Evolutionary conservation across 2,797 vertebrate genomes (phyloP).

Genomic region (Champsocephalus gunnari): DNA sequence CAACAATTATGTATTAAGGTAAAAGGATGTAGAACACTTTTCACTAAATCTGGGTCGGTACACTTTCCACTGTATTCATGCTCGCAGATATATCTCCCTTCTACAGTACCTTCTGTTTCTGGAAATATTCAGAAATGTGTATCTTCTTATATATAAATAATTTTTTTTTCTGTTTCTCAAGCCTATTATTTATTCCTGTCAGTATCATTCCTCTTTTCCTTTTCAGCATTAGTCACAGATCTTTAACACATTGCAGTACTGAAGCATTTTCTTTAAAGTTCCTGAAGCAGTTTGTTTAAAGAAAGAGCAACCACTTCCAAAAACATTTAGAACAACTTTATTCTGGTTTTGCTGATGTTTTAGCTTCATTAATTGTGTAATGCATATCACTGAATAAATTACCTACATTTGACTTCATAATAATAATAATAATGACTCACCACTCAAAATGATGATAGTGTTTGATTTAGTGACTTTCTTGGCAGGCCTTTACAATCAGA

Average conservation of each 20-base stretch:
- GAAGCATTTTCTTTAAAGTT: conserved; percentile 4
- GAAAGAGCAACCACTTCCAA: background rate
- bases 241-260: background rate
- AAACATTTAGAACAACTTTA: background rate
- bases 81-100: background rate
- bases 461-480: conserved; percentile 7
- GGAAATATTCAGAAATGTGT: background rate
- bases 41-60: too few relatives aligned
- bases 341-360: background rate
- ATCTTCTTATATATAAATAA: background rate
- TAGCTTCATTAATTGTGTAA: background rate
- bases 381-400: background rate
- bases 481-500: conserved; percentile 9
- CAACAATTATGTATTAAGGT: too few relatives aligned
- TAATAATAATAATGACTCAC: conserved; percentile 20
- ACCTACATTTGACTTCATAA: background rate
- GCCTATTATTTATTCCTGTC: background rate
- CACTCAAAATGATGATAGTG: background rate
- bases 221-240: background rate
- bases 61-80: background rate
- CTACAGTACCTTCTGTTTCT: background rate
- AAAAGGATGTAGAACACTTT: background rate
- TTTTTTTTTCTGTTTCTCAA: background rate
- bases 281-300: conserved; percentile 6
- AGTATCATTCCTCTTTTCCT: background rate